Base-by-base conservation (phyloP, 2,797 vertebrate genomes). In the Coregonus ussuriensis region DNA sequence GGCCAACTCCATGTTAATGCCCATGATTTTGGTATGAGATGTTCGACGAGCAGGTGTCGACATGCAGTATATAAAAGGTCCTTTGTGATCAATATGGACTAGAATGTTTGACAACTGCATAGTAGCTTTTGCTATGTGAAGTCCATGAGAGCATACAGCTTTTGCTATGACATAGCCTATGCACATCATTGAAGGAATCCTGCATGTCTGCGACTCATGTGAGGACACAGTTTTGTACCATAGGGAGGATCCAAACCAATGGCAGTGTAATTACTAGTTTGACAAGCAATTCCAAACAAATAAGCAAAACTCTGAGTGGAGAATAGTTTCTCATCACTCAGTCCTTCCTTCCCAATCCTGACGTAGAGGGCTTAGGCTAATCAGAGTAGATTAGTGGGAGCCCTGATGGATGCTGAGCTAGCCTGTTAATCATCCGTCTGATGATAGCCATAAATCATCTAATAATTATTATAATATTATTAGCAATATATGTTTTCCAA, bases 381-480 rank as follows among this genome's bases (percentile, higher is more conserved):
- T 91, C 91, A 92, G 82, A 89, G 90, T 82, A 91, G 90, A 91
- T 93, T 93, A 93, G 86, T 84, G 71, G 16, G 15, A 77, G 80
- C 85, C 81, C 72, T 86, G 88, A 91, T 88, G 87, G 88, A 90
- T 83, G 86, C 89, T 81, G 81, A 70, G 81, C 88, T 33, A 79
- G 84, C 76, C 67, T 74, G 83, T 86, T 91, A 91, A 92, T 91
- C 91, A 89, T 85, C 81, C 2, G 18, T 82, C 79, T 84, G 89
- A 92, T 91, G 89, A 91, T 91, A 91, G 89, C 88, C 86, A 65
- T 86, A 89, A 90, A 88, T 90, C 91, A 90, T 91, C 90, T 87
- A 76, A 88, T 91, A 85, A 76, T 72, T 74, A 84, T 84, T 86
- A 83, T 77, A 87, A 67, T 31, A 33, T 14, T 81, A 85, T 79